Conservation (phyloP, 2,888 invertebrate species). For the Pandemis heparana region DNA sequence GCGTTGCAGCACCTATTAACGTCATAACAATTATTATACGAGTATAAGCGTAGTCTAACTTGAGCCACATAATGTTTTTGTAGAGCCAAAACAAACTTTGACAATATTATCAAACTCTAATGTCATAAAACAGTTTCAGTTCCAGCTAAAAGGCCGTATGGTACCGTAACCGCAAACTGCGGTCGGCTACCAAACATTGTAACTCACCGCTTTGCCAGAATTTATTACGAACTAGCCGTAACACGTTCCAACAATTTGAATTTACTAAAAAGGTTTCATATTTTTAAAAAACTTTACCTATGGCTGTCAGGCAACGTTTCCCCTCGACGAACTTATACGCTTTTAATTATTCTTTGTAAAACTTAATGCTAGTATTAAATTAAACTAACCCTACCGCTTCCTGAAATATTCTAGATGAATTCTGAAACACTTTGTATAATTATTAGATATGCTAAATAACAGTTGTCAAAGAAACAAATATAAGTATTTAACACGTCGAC, state of each 20-base stretch:
- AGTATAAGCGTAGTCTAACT: no score
- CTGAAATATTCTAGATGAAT: no score
- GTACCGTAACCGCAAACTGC: constrained; percentile 4
- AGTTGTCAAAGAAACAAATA: background rate
- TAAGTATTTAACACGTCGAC: constrained; percentile 17
- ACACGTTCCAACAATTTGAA: background rate
- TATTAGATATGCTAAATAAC: no score
- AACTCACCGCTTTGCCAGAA: background rate
- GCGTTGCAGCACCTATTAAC: no score
- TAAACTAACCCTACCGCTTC: no score
- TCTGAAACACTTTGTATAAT: no score
- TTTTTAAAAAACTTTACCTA: no score
- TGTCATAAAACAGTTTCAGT: constrained; percentile 3
- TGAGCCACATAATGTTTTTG: background rate
- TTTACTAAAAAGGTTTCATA: background rate
- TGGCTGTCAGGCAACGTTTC: no score
- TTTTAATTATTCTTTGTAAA: no score
- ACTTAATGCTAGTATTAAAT: no score
- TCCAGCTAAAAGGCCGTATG: background rate
- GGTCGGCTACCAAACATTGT: constrained; percentile 21
- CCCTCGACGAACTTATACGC: no score
- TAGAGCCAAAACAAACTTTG: constrained; percentile 1
- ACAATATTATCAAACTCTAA: background rate
- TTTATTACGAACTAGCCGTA: background rate
- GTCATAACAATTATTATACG: no score